These are phyloP conservation scores for Daubentonia madagascariensis DNA, from an alignment of 2,113 vertebrate genomes.

Conservation along the genomic window DNA sequence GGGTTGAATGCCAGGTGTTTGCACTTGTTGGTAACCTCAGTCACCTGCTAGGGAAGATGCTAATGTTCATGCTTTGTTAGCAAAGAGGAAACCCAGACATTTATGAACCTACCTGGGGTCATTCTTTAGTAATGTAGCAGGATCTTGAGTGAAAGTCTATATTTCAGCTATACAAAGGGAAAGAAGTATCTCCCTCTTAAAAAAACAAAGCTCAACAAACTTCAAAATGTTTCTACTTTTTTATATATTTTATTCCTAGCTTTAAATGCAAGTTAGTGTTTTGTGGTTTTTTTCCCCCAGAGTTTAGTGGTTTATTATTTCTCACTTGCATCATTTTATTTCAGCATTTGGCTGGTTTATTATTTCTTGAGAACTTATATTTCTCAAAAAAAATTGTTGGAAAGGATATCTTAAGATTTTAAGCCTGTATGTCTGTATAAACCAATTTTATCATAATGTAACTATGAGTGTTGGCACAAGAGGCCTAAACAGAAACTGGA, in stretches of 20 bases:
- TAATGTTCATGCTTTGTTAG: not conserved
- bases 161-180: not conserved
- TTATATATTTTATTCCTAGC: not conserved
- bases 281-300: not conserved
- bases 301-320: not conserved
- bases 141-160: not conserved
- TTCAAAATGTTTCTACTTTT: not conserved
- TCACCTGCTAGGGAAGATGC: too few species aligned
- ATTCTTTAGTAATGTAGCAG: not conserved
- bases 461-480: not conserved
- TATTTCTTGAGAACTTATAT: not conserved
- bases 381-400: not conserved
- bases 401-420: not conserved
- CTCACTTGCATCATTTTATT: not conserved
- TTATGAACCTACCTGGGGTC: not conserved
- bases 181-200: not conserved
- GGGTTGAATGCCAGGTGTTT: not conserved
- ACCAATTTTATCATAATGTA: not conserved
- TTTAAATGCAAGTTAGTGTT: not conserved
- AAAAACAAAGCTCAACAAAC: not conserved
- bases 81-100: not conserved
- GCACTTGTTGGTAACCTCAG: not conserved
- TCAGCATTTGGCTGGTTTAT: not conserved
- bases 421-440: not conserved
- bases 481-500: not conserved